These are phyloP conservation scores for Rhinogobio ventralis DNA, from an alignment of 2,797 vertebrate genomes.

Conservation along the genomic window DNA sequence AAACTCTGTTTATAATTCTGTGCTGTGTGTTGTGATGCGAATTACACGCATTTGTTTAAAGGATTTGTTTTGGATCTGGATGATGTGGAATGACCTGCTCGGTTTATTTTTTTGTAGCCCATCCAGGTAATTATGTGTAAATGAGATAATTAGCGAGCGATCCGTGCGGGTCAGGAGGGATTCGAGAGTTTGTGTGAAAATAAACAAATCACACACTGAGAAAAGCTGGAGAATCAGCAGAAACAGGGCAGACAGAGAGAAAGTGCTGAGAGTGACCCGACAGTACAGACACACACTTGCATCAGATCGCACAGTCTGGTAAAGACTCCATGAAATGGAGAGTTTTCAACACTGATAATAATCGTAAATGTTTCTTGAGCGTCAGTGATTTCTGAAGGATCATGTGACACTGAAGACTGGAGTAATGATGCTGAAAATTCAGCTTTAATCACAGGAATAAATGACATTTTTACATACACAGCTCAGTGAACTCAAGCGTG, in stretches of 20 bases:
- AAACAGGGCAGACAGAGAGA: neutral
- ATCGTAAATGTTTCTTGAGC: too few species aligned
- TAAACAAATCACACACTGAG: constrained; percentile 5
- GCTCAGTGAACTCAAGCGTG: too few species aligned
- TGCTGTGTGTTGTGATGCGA: neutral
- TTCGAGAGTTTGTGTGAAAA: neutral
- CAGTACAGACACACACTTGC: too few species aligned
- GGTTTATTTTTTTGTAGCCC: neutral
- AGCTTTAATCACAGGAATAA: too few species aligned
- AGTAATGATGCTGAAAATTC: too few species aligned
- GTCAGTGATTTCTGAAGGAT: too few species aligned
- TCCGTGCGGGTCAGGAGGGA: neutral
- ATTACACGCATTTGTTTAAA: constrained; percentile 18
- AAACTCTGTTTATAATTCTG: neutral
- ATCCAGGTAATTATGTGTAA: constrained; percentile 29
- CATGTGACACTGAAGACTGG: too few species aligned
- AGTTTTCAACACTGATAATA: too few species aligned
- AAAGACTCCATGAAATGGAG: too few species aligned
- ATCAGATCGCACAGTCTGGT: too few species aligned
- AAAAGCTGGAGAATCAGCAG: neutral
- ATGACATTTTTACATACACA: too few species aligned
- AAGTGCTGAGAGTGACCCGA: neutral
- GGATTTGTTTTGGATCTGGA: constrained; percentile 7
- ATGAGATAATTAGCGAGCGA: constrained; percentile 12
- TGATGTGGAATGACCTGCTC: neutral